Percentiles rank a stretch among this genome's conserved stretches.
Conservation (phyloP, 2,797 vertebrate genomes). For the Ptychobarbus kaznakovi region DNA sequence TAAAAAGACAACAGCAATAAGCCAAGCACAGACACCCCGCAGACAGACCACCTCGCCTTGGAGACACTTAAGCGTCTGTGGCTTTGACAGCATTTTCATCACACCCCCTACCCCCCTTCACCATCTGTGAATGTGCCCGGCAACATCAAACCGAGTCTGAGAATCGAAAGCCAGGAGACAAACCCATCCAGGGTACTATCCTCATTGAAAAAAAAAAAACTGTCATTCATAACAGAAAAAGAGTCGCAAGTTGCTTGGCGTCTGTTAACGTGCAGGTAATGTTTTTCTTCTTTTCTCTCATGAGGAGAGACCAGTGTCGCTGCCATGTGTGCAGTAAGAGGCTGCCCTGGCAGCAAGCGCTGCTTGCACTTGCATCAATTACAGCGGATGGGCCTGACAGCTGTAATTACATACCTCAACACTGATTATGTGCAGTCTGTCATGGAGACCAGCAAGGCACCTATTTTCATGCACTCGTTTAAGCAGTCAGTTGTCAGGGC, state of each 20-base stretch:
- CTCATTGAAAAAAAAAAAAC: slow-evolving; percentile 17
- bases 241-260: slow-evolving; percentile 16
- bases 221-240: slow-evolving; percentile 27
- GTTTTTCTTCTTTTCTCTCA: slow-evolving; percentile 43
- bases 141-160: slow-evolving; percentile 52
- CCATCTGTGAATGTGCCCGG: slow-evolving; percentile 54
- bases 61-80: slow-evolving; percentile 77
- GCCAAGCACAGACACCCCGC: slow-evolving; percentile 73
- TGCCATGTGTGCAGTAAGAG: slow-evolving; percentile 53
- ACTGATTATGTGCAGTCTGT: slow-evolving; percentile 81
- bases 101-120: slow-evolving; percentile 61
- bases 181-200: slow-evolving; percentile 17
- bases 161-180: slow-evolving; percentile 45
- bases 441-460: slow-evolving; percentile 79
- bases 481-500: slow-evolving; percentile 73
- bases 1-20: slow-evolving; percentile 60
- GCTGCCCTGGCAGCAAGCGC: slow-evolving; percentile 51
- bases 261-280: slow-evolving; percentile 73
- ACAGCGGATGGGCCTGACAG: slow-evolving; percentile 85
- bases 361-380: slow-evolving; percentile 83
- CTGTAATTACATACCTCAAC: slow-evolving; percentile 87
- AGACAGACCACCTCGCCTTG: slow-evolving; percentile 77
- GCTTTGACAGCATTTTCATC: slow-evolving; percentile 81
- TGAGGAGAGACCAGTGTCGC: slow-evolving; percentile 15
- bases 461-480: slow-evolving; percentile 73